Conservation (phyloP, 2,797 vertebrate genomes). For the Sternarchorhynchus goeldii region DNA sequence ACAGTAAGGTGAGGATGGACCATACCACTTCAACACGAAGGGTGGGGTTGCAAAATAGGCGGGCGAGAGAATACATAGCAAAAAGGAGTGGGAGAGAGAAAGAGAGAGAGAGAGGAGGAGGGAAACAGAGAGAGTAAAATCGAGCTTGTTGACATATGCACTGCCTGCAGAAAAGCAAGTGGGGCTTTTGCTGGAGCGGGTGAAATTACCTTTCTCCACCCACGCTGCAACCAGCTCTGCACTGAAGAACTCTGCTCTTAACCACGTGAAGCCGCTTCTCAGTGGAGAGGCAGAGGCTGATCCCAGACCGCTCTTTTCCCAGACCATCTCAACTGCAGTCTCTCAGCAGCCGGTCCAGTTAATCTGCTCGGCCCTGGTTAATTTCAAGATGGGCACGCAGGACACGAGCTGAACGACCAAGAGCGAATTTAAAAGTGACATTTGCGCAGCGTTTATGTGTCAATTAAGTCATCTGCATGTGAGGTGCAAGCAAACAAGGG, state of each 20-base stretch:
- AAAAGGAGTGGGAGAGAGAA: neutral
- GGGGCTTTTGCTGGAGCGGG: constrained; percentile 22
- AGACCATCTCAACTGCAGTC: neutral
- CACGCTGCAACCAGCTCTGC: constrained; percentile 42
- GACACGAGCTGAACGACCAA: too few relatives aligned
- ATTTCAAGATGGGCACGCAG: neutral
- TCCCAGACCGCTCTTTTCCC: constrained; percentile 5
- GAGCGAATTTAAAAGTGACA: too few relatives aligned
- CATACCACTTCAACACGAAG: neutral
- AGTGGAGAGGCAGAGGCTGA: constrained; percentile 12
- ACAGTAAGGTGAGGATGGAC: constrained; percentile 77
- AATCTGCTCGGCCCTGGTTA: neutral
- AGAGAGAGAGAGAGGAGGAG: neutral
- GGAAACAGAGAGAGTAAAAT: constrained; percentile 23
- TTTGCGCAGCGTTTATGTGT: neutral
- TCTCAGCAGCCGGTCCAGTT: neutral
- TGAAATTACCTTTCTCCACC: constrained; percentile 48
- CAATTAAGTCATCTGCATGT: neutral
- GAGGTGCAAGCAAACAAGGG: neutral
- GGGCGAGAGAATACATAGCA: neutral
- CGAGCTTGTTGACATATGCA: constrained; percentile 40
- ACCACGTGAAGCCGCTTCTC: constrained; percentile 17
- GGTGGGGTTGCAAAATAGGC: neutral
- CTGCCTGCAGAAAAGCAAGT: constrained; percentile 38
- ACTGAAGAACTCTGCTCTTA: constrained; percentile 46